Evolutionary conservation across 2,113 vertebrate genomes (phyloP), one percentile per base, ranked within the genome.

Genomic region (Oxygymnocypris stewartii): DNA sequence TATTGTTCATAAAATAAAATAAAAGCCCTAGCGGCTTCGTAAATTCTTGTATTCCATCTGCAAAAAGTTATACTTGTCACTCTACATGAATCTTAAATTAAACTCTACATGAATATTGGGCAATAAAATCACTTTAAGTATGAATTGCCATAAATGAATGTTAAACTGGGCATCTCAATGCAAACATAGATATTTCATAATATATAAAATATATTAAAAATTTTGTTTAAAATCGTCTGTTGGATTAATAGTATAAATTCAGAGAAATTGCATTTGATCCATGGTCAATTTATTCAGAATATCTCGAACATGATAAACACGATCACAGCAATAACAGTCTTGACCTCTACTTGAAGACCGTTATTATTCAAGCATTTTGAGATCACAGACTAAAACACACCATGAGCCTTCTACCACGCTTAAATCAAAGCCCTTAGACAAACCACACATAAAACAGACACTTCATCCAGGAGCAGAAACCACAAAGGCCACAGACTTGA

Each of bases 401-500:
- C 51, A 61, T n/a, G 54, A 57, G 54, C 23, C 54, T 40, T 79
- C 20, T 8, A 3, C 54, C 54, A 40, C 20, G 28, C 76, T 78
- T 14, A 1, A 54, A 78, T 54, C 69, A 73, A 76, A 76, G 73
- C 11, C 73, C 42, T 76, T n/a, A 44, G 73, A 76, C 42, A 7
- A 47, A 16, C n/a, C 42, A 25, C 73, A 59, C 77, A 81, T 44
- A 49, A 82, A 81, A 54, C 67, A 86, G 8, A 75, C 57, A 81
- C 79, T 37, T 61, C 51, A 82, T 44, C 20, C 49, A 57, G 7
- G 49, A 47, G 28, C 42, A 44, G n/a, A 61, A 77, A 61, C 82
- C 80, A 89, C 71, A 57, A 85, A 73, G 20, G 84, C 51, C 61
- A 73, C 57, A 85, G 67, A 87, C 49, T 81, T 83, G 74, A 86